Evolutionary conservation across 2,888 invertebrate species (phyloP).

Genomic region (Thera obeliscata): DNA sequence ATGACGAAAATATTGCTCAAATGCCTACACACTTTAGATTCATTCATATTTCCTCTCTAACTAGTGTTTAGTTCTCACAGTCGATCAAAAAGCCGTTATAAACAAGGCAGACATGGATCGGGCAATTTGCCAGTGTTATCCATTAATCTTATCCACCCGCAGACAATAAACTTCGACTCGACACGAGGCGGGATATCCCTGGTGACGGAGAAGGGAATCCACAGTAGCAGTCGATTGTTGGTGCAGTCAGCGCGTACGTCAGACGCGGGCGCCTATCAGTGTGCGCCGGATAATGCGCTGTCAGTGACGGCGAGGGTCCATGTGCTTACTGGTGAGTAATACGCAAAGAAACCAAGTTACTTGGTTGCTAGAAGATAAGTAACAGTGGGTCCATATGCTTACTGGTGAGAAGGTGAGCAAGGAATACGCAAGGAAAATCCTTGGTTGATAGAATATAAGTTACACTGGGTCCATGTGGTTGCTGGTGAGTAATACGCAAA

Average conservation of each 20-base stretch:
- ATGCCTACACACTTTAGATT: background rate
- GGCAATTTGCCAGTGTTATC: constrained; percentile 13
- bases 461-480: too few relatives aligned
- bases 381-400: too few relatives aligned
- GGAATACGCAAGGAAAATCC: too few relatives aligned
- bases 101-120: constrained; percentile 3
- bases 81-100: background rate
- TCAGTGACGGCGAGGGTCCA: constrained; percentile 91
- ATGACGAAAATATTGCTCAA: too few relatives aligned
- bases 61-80: background rate
- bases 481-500: too few relatives aligned
- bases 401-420: too few relatives aligned
- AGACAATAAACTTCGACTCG: constrained; percentile 96
- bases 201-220: constrained; percentile 93
- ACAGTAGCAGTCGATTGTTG: constrained; percentile 92
- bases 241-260: constrained; percentile 92
- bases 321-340: constrained; percentile 89
- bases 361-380: background rate
- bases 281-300: constrained; percentile 93
- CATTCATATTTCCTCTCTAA: background rate
- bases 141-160: constrained; percentile 41
- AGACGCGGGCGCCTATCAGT: constrained; percentile 93
- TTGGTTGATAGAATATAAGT: too few relatives aligned
- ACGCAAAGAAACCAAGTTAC: background rate
- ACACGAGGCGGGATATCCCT: constrained; percentile 94